Evolutionary conservation across 2,113 vertebrate genomes (phyloP), one percentile per base, ranked within the genome.

Genomic region (Grammomys surdaster): DNA sequence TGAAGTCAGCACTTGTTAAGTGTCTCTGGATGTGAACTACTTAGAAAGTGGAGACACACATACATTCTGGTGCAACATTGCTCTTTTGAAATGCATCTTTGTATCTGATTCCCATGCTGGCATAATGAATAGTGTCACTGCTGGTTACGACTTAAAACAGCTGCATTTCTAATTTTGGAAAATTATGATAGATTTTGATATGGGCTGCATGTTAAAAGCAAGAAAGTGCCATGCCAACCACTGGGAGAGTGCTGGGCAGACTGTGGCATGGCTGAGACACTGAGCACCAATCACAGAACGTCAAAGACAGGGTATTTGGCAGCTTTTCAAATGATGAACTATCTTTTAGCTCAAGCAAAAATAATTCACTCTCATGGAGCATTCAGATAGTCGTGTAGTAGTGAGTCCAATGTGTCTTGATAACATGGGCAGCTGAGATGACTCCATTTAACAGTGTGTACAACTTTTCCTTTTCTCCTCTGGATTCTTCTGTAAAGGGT

Each of bases 141-240:
- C 88, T 96, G 85, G 91, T 97, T 54, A 96, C 97, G 91, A 95
- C 89, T 96, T 96, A 97, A 98, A 97, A 97, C 88, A 98, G 95
- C 92, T 97, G 94, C 91, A 97, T 98, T 95, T 87, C 92, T 97
- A 97, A 97, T 98, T 98, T 94, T 96, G 97, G 91, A 20, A 88
- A 97, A 95, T 40, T 96, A 95, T 82, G 95, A 98, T 76, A 82
- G 76, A 97, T 96, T 97, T 98, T 93, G 92, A 97, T 7, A 48
- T 67, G 63, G 91, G 92, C 60, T 97, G 94, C 67, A 96, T 92
- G 97, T 95, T 97, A 98, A 97, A 98, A 96, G 75, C 86, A 96
- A 98, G 96, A 60, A 95, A 98, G 82, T 1, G 70, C 78, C 73
- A 93, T 33, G 91, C 43, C 91, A 98, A 94, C 95, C 94, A 95